Evolutionary conservation across 2,888 invertebrate genomes (phyloP), one percentile per base, ranked within the genome.

Genomic region (Leucozona laternaria): DNA sequence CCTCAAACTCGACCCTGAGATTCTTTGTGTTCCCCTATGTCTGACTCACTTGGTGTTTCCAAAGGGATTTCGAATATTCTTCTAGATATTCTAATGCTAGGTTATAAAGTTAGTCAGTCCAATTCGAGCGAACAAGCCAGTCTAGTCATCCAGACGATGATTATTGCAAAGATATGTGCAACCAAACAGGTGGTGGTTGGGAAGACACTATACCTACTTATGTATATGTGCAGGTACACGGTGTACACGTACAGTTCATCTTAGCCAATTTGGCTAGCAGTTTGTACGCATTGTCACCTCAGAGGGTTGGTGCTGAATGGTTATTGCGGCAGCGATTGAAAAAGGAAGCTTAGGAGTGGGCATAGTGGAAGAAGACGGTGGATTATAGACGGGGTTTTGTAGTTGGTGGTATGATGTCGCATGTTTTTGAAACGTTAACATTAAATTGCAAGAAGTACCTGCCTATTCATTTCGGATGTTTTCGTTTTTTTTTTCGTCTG

Each of bases 401-500:
- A 78, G 73, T 48, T 48, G 20, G 20, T 75, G 86, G 86, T 78
- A 71, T 86, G 86, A 64, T 75, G 75, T 86, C 60, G 86, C 86
- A 86, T 86, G 86, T 79, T 86, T 64, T 79, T 64, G 57, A 78
- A 71, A 86, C 78, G 78, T 86, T 86, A 86, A 75, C 86, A 82
- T 82, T 71, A 86, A 86, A 86, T 86, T 86, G 82, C 75, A 75
- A 79, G 78, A 75, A 75, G 75, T 75, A 31, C 31, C 28, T 28
- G 6, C 28, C 31, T 31, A 77, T 68, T 81, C 70, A 62, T 86
- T 86, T 82, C 43, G 70, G 82, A 57, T 50, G 50, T 62, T 82
- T 77, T 45, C n/a, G 48, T 43, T 81, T 43, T 45, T 40, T 37
- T 5, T 57, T 2, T 34, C n/a, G n/a, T 50, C 31, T 53, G 37